Percentiles rank a stretch among this genome's conserved stretches.
Evolutionary conservation across 2,888 invertebrate species (phyloP).

Genomic region (Cantharis nigra): DNA sequence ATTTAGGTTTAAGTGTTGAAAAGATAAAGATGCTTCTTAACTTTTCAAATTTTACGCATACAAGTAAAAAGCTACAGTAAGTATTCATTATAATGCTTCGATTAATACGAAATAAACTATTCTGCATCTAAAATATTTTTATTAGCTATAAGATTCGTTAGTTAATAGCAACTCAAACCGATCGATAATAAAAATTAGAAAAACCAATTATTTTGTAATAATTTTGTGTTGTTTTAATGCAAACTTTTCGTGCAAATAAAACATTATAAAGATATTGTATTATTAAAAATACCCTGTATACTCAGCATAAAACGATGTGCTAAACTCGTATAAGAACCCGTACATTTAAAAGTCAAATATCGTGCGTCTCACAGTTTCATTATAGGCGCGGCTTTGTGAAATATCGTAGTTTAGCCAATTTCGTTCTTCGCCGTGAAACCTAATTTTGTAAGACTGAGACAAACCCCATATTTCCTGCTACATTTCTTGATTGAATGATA

Average conservation of each 20-base stretch:
- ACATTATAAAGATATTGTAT: not conserved
- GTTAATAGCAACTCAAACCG: not conserved
- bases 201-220: not conserved
- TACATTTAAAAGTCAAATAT: slow-evolving; percentile 54
- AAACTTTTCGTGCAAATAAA: not conserved
- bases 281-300: slow-evolving; percentile 19
- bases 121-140: not conserved
- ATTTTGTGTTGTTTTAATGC: no score
- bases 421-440: slow-evolving; percentile 48
- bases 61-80: slow-evolving; percentile 22
- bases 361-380: slow-evolving; percentile 49
- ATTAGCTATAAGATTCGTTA: not conserved
- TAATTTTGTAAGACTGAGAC: slow-evolving; percentile 52
- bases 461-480: slow-evolving; percentile 54
- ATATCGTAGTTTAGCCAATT: slow-evolving; percentile 52
- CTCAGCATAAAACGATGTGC: slow-evolving; percentile 22
- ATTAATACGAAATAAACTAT: not conserved
- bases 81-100: not conserved
- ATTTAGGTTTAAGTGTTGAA: slow-evolving; percentile 48
- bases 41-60: slow-evolving; percentile 37
- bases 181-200: not conserved
- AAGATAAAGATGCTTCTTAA: slow-evolving; percentile 44
- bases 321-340: slow-evolving; percentile 45
- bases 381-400: slow-evolving; percentile 51
- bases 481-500: slow-evolving; percentile 53